Evolutionary conservation across 2,888 invertebrate genomes (phyloP).

Genomic region (Meliscaeva auricollis): DNA sequence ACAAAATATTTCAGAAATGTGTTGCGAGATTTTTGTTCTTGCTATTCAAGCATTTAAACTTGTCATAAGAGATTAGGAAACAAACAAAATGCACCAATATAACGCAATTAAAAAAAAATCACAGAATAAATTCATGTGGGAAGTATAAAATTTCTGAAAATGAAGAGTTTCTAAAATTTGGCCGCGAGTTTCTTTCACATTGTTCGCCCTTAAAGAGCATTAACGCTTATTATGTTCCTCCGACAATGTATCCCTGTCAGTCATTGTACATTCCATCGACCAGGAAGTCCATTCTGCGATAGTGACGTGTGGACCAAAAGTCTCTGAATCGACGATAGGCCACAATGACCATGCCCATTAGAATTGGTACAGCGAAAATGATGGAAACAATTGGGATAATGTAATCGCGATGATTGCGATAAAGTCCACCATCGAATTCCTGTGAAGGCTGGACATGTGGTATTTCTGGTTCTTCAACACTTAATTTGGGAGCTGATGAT

Average conservation of each 20-base stretch:
- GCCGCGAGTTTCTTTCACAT: slow-evolving; percentile 27
- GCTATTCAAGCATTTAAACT: no score
- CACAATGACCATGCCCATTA: slow-evolving; percentile 88
- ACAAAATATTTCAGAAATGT: no score
- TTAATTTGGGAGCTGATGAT: slow-evolving; percentile 33
- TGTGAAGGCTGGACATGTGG: slow-evolving; percentile 80
- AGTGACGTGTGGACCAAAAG: slow-evolving; percentile 94
- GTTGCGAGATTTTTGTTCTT: neutral
- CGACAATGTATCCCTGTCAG: slow-evolving; percentile 81
- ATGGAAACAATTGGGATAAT: slow-evolving; percentile 90
- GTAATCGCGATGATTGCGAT: slow-evolving; percentile 86
- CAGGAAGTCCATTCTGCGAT: slow-evolving; percentile 94
- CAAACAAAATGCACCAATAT: neutral
- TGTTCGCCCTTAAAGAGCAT: neutral
- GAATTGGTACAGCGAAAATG: slow-evolving; percentile 88
- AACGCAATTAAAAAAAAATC: neutral
- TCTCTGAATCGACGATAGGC: slow-evolving; percentile 90
- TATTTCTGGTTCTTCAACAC: slow-evolving; percentile 76
- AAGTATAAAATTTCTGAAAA: slow-evolving; percentile 19
- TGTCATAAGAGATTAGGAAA: no score
- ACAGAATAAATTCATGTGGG: slow-evolving; percentile 17
- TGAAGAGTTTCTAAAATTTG: slow-evolving; percentile 44
- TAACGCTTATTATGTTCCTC: slow-evolving; percentile 47
- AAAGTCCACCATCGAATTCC: slow-evolving; percentile 77
- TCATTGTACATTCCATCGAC: slow-evolving; percentile 96